Evolutionary conservation across 2,888 invertebrate genomes (phyloP).

Genomic region (Ethmia dodecea): DNA sequence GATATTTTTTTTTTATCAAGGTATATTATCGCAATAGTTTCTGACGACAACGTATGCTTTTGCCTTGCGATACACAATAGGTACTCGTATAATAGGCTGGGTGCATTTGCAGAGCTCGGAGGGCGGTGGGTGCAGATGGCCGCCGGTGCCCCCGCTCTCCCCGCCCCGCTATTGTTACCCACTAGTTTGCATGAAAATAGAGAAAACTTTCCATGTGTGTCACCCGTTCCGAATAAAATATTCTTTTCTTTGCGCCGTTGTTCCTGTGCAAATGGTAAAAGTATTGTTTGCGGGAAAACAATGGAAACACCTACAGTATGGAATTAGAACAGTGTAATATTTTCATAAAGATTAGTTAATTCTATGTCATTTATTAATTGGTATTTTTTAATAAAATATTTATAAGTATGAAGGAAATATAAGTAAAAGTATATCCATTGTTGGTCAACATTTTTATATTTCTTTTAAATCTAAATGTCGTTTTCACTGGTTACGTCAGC

Average conservation of each 20-base stretch:
- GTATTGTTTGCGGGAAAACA: slow-evolving; percentile 53
- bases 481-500: too few relatives aligned
- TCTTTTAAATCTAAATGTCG: too few relatives aligned
- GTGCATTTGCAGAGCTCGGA: slow-evolving; percentile 46
- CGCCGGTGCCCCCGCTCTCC: slow-evolving; percentile 29
- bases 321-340: slow-evolving; percentile 3
- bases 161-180: slow-evolving; percentile 56
- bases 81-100: slow-evolving; percentile 19
- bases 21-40: too few relatives aligned
- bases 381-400: too few relatives aligned
- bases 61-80: neutral
- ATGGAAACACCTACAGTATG: slow-evolving; percentile 35
- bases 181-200: slow-evolving; percentile 68
- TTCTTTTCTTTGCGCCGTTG: slow-evolving; percentile 60
- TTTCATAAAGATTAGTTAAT: too few relatives aligned
- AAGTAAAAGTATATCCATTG: too few relatives aligned
- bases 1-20: too few relatives aligned
- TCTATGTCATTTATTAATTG: too few relatives aligned
- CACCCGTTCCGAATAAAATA: slow-evolving; percentile 64
- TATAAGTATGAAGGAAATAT: too few relatives aligned
- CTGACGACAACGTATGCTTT: too few relatives aligned
- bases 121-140: slow-evolving; percentile 46
- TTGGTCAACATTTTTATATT: too few relatives aligned
- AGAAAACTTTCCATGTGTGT: slow-evolving; percentile 66
- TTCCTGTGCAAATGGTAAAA: slow-evolving; percentile 57